These are phyloP conservation scores for Drosophila erecta DNA, from an alignment of 1,140 invertebrate genomes.

Conservation along the genomic window DNA sequence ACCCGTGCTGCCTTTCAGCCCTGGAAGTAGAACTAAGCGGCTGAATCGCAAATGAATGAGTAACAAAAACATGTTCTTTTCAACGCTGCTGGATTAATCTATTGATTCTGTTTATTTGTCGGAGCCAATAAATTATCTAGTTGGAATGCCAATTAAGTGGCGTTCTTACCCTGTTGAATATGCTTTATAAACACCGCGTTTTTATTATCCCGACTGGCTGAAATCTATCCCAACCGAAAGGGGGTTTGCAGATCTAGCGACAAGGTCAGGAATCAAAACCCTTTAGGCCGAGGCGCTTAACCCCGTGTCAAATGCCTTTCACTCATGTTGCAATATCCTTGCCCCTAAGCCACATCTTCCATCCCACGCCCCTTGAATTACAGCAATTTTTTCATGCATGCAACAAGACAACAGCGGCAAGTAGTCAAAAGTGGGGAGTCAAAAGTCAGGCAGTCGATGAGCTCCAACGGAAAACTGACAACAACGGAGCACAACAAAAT, in stretches of 20 bases:
- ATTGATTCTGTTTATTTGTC: slow-evolving; percentile 8
- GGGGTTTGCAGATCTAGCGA: slow-evolving; percentile 4
- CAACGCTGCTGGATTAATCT: not conserved
- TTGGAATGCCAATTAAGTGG: not conserved
- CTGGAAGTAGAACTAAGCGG: slow-evolving; percentile 1
- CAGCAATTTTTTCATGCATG: slow-evolving; percentile 64
- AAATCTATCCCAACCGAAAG: slow-evolving; percentile 1
- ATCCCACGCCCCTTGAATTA: slow-evolving; percentile 1
- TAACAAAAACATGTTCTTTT: not conserved
- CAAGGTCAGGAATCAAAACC: slow-evolving; percentile 28
- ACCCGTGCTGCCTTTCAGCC: not conserved
- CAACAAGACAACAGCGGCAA: slow-evolving; percentile 44
- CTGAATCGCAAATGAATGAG: too few relatives aligned
- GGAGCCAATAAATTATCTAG: slow-evolving; percentile 32
- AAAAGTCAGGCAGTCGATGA: slow-evolving; percentile 57
- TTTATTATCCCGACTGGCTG: not conserved
- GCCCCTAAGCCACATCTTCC: slow-evolving; percentile 3
- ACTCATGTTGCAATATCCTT: slow-evolving; percentile 33
- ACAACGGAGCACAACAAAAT: slow-evolving; percentile 21
- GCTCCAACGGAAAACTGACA: not conserved
- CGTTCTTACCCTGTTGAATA: not conserved
- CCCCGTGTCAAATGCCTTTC: slow-evolving; percentile 30
- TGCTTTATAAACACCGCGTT: not conserved
- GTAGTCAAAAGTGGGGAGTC: slow-evolving; percentile 72
- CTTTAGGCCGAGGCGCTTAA: slow-evolving; percentile 17